These are phyloP conservation scores for Myzus persicae DNA, from an alignment of 1,140 invertebrate species.

Conservation along the genomic window DNA sequence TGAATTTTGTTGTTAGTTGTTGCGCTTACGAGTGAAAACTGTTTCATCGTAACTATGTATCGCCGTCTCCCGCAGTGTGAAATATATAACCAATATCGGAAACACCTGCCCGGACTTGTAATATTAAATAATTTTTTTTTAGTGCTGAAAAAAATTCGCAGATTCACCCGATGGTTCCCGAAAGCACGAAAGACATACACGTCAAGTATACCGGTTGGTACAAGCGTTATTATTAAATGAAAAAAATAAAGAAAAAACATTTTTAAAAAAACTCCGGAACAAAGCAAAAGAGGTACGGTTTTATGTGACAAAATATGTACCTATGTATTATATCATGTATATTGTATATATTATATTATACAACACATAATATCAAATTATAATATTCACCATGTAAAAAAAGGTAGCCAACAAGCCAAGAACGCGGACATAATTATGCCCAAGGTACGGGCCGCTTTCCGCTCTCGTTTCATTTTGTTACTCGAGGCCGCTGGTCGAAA, in stretches of 20 bases:
- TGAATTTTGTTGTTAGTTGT: neutral
- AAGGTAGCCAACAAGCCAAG: slow-evolving; percentile 92
- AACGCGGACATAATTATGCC: slow-evolving; percentile 96
- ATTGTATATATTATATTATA: neutral
- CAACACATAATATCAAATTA: neutral
- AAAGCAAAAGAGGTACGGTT: neutral
- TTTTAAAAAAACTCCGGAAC: neutral
- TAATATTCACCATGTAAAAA: slow-evolving; percentile 82
- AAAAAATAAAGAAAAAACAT: neutral
- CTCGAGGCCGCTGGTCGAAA: slow-evolving; percentile 59
- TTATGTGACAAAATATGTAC: neutral
- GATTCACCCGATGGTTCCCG: neutral
- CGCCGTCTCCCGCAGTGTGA: neutral
- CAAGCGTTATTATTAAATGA: neutral
- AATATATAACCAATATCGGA: neutral
- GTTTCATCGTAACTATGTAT: neutral
- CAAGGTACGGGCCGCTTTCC: slow-evolving; percentile 92
- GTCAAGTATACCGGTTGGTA: neutral
- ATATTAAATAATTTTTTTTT: neutral
- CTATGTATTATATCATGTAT: no score
- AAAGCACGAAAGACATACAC: neutral
- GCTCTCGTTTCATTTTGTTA: slow-evolving; percentile 88
- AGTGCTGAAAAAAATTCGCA: neutral
- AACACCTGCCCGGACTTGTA: slow-evolving; percentile 11
- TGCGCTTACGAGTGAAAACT: neutral